A percentile compares a stretch with the other conserved stretches of the same genome.
These are phyloP conservation scores for Mionectes macconnelli DNA, from an alignment of 2,113 vertebrate species.

Conservation along the genomic window DNA sequence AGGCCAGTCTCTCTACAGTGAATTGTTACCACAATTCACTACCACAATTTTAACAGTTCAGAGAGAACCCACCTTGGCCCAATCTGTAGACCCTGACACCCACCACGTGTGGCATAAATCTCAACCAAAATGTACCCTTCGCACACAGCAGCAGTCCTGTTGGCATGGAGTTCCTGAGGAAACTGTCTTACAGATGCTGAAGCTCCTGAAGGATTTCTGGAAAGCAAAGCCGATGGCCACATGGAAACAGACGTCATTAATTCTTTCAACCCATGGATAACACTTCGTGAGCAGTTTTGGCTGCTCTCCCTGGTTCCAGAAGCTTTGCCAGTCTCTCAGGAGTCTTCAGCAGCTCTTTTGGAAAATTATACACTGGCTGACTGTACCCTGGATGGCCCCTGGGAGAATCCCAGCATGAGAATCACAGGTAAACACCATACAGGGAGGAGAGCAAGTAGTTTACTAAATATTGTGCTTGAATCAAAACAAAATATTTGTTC, in stretches of 20 bases:
- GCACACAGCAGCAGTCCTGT: background rate
- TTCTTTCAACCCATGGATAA: background rate
- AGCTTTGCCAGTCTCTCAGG: background rate
- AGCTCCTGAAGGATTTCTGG: rapidly evolving
- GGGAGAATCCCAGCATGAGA: background rate
- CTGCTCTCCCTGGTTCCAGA: background rate
- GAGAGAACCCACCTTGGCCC: too few relatives aligned
- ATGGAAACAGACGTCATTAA: background rate
- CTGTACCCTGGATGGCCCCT: background rate
- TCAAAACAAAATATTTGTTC: background rate
- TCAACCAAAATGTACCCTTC: background rate
- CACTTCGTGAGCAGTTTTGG: background rate
- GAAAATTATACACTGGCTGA: background rate
- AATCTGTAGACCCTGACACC: background rate
- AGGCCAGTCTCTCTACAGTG: background rate
- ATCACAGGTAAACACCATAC: background rate
- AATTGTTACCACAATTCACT: background rate
- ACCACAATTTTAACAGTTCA: background rate
- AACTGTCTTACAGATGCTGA: background rate
- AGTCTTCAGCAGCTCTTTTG: background rate
- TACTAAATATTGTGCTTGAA: background rate
- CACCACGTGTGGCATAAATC: background rate
- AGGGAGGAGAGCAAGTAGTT: background rate
- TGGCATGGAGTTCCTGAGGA: too few relatives aligned
- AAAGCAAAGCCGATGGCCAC: background rate